Conservation (phyloP, 2,113 vertebrate genomes). For the Muscicapa adusta region DNA sequence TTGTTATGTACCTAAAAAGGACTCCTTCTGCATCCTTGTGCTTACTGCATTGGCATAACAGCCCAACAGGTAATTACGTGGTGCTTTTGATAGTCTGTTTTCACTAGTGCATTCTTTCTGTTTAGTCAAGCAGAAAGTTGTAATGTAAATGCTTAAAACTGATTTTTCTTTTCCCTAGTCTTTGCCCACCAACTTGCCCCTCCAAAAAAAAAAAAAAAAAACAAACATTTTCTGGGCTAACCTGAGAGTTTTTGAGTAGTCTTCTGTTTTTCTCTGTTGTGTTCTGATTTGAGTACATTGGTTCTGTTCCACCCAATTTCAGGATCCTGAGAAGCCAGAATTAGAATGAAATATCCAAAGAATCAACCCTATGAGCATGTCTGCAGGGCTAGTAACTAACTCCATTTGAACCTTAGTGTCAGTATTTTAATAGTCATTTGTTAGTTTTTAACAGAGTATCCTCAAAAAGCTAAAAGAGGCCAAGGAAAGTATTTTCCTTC, state of each 20-base stretch:
- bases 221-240: not conserved
- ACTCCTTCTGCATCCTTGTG: not conserved
- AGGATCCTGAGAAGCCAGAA: not conserved
- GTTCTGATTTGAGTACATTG: not conserved
- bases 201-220: not conserved
- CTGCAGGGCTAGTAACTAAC: not conserved
- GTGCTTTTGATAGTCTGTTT: not conserved
- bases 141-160: not conserved
- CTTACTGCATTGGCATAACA: not conserved
- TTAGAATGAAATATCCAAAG: not conserved
- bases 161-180: not conserved
- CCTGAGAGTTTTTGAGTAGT: not conserved
- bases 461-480: not conserved
- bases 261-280: not conserved
- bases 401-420: not conserved
- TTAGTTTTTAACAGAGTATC: not conserved
- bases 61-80: not conserved
- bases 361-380: not conserved
- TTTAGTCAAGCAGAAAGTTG: not conserved
- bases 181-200: rapidly evolving
- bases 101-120: not conserved
- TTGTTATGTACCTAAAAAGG: not conserved
- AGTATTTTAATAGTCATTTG: not conserved
- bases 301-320: not conserved
- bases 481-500: not conserved